Percentiles rank a stretch among this genome's conserved stretches.
Conservation (phyloP, 1,140 invertebrate genomes). For the Cherax destructor region DNA sequence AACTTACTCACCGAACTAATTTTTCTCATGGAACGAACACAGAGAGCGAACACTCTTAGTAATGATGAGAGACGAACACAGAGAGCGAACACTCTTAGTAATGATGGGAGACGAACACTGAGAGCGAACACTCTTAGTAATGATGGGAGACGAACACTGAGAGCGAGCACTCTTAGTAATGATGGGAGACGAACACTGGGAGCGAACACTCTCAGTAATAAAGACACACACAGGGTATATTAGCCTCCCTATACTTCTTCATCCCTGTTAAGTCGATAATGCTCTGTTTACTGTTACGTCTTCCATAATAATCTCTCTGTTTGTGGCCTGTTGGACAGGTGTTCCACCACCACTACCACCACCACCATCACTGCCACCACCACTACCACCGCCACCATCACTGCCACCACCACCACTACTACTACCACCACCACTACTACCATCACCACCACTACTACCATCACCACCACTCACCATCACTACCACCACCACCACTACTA, state of each 20-base stretch:
- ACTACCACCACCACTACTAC: not conserved
- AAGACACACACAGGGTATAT: too few species aligned
- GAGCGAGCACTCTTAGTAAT: not conserved
- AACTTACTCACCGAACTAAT: not conserved
- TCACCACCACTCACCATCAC: too few species aligned
- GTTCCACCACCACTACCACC: not conserved
- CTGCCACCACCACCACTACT: not conserved
- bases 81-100: not conserved
- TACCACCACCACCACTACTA: too few species aligned
- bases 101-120: too few species aligned
- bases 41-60: not conserved
- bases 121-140: not conserved
- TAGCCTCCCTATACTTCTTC: too few species aligned
- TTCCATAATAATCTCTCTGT: not conserved
- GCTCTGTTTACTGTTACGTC: not conserved
- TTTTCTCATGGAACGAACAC: not conserved
- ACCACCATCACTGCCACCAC: not conserved
- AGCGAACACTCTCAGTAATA: not conserved
- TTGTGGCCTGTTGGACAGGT: too few species aligned
- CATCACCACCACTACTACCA: not conserved
- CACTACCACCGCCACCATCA: not conserved
- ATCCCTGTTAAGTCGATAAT: not conserved
- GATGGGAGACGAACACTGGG: not conserved
- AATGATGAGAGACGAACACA: not conserved
- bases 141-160: not conserved